Evolutionary conservation across 2,113 vertebrate genomes (phyloP).

Genomic region (Mirounga angustirostris): DNA sequence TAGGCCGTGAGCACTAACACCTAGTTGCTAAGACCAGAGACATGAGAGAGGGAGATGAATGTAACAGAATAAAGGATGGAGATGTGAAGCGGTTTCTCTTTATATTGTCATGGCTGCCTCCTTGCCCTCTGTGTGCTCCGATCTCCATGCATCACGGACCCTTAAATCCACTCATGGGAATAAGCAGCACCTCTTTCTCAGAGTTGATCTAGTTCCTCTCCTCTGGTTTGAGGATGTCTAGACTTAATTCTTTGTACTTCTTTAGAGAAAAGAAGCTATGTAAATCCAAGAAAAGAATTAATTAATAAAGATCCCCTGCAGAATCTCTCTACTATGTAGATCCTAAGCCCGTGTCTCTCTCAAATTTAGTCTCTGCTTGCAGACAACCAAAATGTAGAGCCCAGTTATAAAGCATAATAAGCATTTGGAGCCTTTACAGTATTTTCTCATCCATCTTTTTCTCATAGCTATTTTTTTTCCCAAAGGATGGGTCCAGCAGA

Average conservation of each 20-base stretch:
- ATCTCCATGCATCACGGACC: neutral
- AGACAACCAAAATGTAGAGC: neutral
- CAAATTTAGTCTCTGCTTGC: neutral
- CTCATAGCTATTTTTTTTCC: neutral
- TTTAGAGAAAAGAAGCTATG: neutral
- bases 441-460: slow-evolving; percentile 20
- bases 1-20: neutral
- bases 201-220: slow-evolving; percentile 28
- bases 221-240: neutral
- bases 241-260: neutral
- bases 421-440: neutral
- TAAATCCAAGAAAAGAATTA: neutral
- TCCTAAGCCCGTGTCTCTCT: neutral
- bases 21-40: slow-evolving; percentile 17
- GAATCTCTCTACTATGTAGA: neutral
- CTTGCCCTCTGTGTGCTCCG: neutral
- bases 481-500: neutral
- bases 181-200: neutral
- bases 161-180: neutral
- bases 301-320: neutral
- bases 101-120: neutral
- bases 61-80: neutral
- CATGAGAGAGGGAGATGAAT: neutral
- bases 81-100: neutral
- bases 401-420: neutral